phyloP scores from a whole-genome alignment of 2,797 vertebrate genomes.

The Nannoperca australis region DNA sequence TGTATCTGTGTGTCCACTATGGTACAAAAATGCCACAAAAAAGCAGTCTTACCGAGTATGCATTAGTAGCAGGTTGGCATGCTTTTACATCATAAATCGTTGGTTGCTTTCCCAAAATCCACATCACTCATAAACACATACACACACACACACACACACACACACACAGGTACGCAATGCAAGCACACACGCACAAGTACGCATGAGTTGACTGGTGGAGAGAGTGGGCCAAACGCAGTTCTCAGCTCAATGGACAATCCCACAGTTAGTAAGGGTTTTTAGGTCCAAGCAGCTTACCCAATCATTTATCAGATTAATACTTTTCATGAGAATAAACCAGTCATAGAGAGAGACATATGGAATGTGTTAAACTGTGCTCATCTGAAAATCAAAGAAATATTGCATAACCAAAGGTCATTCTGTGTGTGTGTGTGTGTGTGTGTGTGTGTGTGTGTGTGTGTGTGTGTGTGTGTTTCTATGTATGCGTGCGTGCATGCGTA shows the following conservation, averaged over 20 bases:
- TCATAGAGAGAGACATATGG: slow-evolving; percentile 78
- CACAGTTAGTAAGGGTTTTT: slow-evolving; percentile 79
- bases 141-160: slow-evolving; percentile 22
- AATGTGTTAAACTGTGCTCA: slow-evolving; percentile 75
- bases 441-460: slow-evolving; percentile 31
- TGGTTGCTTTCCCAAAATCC: slow-evolving; percentile 71
- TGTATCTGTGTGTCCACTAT: slow-evolving; percentile 51
- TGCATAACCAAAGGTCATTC: slow-evolving; percentile 70
- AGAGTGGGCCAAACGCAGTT: slow-evolving; percentile 68
- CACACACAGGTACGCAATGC: slow-evolving; percentile 27
- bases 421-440: slow-evolving; percentile 17
- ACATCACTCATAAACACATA: slow-evolving; percentile 47
- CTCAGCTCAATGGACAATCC: slow-evolving; percentile 79
- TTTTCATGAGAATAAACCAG: slow-evolving; percentile 82
- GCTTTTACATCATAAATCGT: slow-evolving; percentile 77
- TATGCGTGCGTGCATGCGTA: background rate
- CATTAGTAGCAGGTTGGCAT: slow-evolving; percentile 80
- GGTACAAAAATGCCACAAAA: slow-evolving; percentile 50
- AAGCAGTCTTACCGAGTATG: slow-evolving; percentile 60
- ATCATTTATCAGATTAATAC: slow-evolving; percentile 86
- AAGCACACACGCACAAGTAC: slow-evolving; percentile 35
- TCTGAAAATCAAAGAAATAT: slow-evolving; percentile 73
- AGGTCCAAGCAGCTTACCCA: slow-evolving; percentile 82
- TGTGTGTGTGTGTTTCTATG: slow-evolving; percentile 33
- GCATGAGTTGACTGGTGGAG: slow-evolving; percentile 59